Base-by-base conservation (phyloP, 2,113 vertebrate species). In the Sander lucioperca region DNA sequence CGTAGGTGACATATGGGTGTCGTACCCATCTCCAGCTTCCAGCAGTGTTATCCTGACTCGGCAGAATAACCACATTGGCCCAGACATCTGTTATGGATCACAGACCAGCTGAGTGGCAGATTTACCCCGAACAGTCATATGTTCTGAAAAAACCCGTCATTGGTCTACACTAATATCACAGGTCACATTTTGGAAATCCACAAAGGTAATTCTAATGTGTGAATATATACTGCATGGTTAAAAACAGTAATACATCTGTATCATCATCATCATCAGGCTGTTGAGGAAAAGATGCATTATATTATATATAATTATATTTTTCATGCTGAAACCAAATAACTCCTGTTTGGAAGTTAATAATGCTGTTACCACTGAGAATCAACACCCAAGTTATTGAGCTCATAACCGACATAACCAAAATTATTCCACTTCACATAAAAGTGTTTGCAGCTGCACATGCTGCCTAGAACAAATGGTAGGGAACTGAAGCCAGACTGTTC, bases 1-100 rank as follows among this genome's bases (percentile, higher is more conserved):
- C 47, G 33, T 82, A 30, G 74, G 74, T 80, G 87, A 87, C 89
- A 93, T 85, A 85, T 78, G 78, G 91, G 43, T 89, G 89, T 87
- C 89, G 82, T 77, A 73, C 61, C 51, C 86, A 54, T 87, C 79
- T 81, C 71, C 74, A 76, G 80, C 80, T 80, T 75, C 71, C 77
- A 77, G 77, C 78, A 6, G 58, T 54, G 66, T 79, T 77, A 66
- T 74, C 82, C 86, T 87, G 89, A 88, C 62, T 88, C 79, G 1
- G 80, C 90, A 86, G 54, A 77, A 82, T 30, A 45, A 33, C 51
- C 43, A 82, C 62, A 70, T 85, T 80, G 76, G 68, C 53, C 70
- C 62, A 75, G 77, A 78, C 78, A 88, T 89, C 85, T 83, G 75
- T 79, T 80, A 68, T 86, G 79, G 85, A 88, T 89, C 86, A 86